Evolutionary conservation across 2,113 vertebrate genomes (phyloP).

Genomic region (Zonotrichia leucophrys): DNA sequence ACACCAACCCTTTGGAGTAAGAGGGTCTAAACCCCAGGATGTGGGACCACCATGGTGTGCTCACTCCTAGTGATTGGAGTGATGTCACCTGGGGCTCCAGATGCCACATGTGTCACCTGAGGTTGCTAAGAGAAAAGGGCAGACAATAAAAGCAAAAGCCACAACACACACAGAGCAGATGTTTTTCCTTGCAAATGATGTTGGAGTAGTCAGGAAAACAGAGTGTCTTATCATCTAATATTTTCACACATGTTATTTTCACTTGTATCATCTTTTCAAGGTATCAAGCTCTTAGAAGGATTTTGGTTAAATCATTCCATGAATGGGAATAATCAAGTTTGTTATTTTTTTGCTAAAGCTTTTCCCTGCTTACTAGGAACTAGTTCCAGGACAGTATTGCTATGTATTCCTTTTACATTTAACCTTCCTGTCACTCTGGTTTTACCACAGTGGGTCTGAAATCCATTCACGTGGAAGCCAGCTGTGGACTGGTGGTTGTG

Average conservation of each 20-base stretch:
- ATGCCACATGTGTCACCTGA: fast-evolving
- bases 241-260: neutral
- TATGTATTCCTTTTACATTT: neutral
- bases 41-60: neutral
- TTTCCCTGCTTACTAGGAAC: neutral
- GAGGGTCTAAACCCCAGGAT: neutral
- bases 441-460: constrained; percentile 14
- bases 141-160: neutral
- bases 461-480: neutral
- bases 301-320: neutral
- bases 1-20: neutral
- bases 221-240: neutral
- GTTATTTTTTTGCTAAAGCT: neutral
- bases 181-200: neutral
- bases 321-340: neutral
- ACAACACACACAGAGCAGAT: neutral
- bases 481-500: neutral
- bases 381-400: neutral
- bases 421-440: neutral
- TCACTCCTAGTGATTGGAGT: neutral
- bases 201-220: neutral
- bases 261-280: neutral
- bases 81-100: neutral
- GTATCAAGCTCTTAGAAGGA: neutral
- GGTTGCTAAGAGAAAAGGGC: neutral